phyloP scores from a whole-genome alignment of 2,797 vertebrate species.

The Sebastiscus tertius region DNA sequence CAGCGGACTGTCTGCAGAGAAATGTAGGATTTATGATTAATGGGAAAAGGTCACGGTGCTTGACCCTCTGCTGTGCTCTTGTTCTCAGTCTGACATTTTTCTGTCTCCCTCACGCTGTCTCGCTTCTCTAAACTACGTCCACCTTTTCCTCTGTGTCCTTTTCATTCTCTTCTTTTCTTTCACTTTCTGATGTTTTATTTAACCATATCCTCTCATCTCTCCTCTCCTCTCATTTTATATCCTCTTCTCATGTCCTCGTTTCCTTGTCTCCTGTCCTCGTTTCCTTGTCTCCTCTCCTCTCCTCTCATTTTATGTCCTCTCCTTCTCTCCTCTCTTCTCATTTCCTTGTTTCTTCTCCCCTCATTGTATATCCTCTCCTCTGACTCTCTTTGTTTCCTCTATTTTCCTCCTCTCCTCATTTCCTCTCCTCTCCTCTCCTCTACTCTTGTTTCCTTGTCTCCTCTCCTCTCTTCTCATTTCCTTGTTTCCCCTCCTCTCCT shows the following conservation, averaged over 20 bases:
- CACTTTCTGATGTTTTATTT: background rate
- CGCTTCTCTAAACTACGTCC: background rate
- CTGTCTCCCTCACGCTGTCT: background rate
- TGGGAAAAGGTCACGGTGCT: constrained; percentile 17
- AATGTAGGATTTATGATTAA: constrained; percentile 39
- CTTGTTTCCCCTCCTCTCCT: background rate
- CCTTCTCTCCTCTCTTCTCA: background rate
- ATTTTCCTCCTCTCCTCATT: background rate
- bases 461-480: background rate
- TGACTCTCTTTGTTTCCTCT: background rate
- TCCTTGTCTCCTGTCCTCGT: background rate
- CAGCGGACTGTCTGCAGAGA: constrained; percentile 7
- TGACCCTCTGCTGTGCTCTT: constrained; percentile 30
- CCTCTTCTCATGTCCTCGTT: background rate
- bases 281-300: background rate
- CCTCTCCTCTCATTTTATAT: background rate
- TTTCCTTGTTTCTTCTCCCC: background rate
- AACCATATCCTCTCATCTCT: background rate
- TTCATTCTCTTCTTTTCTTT: background rate
- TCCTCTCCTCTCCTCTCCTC: background rate
- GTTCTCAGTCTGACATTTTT: constrained; percentile 23
- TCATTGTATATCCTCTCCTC: background rate
- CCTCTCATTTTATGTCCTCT: background rate
- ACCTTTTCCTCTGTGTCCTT: background rate
- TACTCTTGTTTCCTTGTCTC: background rate